A percentile compares a stretch with the other conserved stretches of the same genome.
Evolutionary conservation across 2,797 vertebrate species (phyloP).

Genomic region (Rhynchonycteris naso): DNA sequence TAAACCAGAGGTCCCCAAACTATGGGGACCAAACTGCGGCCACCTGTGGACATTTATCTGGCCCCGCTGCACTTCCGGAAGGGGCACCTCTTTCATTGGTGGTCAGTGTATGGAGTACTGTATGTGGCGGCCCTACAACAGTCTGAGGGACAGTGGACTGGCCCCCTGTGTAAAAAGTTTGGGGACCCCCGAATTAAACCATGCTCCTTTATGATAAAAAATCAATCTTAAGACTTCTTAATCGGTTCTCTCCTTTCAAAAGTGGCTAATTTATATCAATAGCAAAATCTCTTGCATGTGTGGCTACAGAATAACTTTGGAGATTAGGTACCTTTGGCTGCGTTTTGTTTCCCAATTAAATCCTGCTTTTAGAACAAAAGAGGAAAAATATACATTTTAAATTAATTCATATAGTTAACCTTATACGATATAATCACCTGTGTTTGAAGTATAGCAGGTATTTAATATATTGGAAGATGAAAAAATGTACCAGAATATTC

Average conservation of each 20-base stretch:
- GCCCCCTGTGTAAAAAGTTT: too few relatives aligned
- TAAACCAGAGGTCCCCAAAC: too few relatives aligned
- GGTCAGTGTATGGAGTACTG: too few relatives aligned
- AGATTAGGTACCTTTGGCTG: not conserved
- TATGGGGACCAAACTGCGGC: too few relatives aligned
- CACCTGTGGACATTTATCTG: too few relatives aligned
- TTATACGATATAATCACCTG: not conserved
- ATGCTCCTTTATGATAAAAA: not conserved
- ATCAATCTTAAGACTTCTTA: slow-evolving; percentile 10
- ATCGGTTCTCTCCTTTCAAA: slow-evolving; percentile 1
- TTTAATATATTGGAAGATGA: slow-evolving; percentile 23
- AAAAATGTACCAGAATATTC: not conserved
- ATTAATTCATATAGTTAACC: slow-evolving; percentile 24
- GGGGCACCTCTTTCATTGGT: too few relatives aligned
- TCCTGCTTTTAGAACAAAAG: slow-evolving; percentile 28
- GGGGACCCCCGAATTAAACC: too few relatives aligned
- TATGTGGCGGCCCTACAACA: too few relatives aligned
- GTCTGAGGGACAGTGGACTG: too few relatives aligned
- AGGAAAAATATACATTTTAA: slow-evolving; percentile 19
- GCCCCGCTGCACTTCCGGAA: too few relatives aligned
- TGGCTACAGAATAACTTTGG: not conserved
- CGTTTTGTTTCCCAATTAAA: slow-evolving; percentile 9
- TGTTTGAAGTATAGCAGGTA: slow-evolving; percentile 2
- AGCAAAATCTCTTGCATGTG: not conserved
- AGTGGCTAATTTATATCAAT: not conserved